phyloP scores from a whole-genome alignment of 2,113 vertebrate species.

The Ciconia boyciana region DNA sequence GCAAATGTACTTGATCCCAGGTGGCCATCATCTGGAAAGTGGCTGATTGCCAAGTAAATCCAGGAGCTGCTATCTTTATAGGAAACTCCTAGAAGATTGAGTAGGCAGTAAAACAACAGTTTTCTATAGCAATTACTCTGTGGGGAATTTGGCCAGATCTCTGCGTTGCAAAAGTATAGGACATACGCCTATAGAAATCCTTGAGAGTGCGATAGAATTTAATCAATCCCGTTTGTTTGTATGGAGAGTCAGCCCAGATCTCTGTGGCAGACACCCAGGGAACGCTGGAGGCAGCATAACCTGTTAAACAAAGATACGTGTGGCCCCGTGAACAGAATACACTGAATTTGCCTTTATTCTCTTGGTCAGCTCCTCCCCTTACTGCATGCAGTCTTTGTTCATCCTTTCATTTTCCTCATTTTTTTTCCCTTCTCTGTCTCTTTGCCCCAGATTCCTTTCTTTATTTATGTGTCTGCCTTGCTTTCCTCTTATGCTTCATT shows the following conservation, averaged over 20 bases:
- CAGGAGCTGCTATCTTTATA: constrained; percentile 28
- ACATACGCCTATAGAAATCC: not conserved
- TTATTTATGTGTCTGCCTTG: not conserved
- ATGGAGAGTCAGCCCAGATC: not conserved
- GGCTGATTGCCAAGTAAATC: constrained; percentile 1
- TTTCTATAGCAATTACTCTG: not conserved
- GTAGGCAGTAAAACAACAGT: not conserved
- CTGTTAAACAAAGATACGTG: not conserved
- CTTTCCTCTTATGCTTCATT: not conserved
- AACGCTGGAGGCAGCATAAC: not conserved
- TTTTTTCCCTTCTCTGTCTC: not conserved
- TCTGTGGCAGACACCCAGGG: not conserved
- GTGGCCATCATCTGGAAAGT: not conserved
- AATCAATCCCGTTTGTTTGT: constrained; percentile 20
- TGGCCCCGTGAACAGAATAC: not conserved
- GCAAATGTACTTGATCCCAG: not conserved
- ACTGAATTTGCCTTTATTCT: not conserved
- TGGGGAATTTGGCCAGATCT: not conserved
- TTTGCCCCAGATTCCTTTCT: not conserved
- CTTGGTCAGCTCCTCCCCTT: not conserved
- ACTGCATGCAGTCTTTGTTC: not conserved
- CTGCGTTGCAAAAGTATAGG: not conserved
- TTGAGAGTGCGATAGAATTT: not conserved
- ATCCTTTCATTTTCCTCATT: not conserved
- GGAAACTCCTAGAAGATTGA: not conserved